phyloP scores from a whole-genome alignment of 2,888 invertebrate genomes.

The Aradus depressus region DNA sequence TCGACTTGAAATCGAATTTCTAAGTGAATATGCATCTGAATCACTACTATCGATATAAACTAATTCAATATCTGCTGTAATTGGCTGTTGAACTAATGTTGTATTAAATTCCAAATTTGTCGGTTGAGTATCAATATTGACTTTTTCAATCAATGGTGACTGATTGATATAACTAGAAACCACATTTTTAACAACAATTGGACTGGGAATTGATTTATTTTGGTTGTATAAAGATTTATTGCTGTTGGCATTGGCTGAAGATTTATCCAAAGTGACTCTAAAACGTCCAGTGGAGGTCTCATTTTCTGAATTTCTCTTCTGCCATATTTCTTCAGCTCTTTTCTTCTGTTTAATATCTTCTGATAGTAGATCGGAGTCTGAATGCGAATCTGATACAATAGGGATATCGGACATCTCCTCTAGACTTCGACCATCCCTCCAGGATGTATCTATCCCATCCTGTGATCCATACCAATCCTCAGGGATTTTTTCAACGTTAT shows the following conservation, averaged over 20 bases:
- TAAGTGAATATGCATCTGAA: constrained; percentile 21
- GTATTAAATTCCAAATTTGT: constrained; percentile 5
- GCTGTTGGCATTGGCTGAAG: too few species aligned
- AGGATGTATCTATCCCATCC: constrained; percentile 30
- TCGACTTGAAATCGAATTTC: constrained; percentile 6
- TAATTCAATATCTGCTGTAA: constrained; percentile 19
- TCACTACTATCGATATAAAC: constrained; percentile 27
- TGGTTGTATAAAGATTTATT: too few species aligned
- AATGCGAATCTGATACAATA: constrained; percentile 34
- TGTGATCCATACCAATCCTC: constrained; percentile 28
- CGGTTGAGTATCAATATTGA: not conserved
- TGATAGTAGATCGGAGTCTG: constrained; percentile 21
- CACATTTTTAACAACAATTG: constrained; percentile 16
- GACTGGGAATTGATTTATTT: constrained; percentile 4
- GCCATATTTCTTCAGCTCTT: not conserved
- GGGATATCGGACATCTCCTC: constrained; percentile 44
- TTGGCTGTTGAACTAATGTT: constrained; percentile 6
- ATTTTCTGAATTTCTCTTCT: not conserved
- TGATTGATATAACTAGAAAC: constrained; percentile 18
- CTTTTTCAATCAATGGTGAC: constrained; percentile 1
- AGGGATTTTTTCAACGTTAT: constrained; percentile 24
- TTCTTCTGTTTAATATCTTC: constrained; percentile 41
- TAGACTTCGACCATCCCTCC: constrained; percentile 28
- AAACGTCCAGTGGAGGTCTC: too few species aligned
- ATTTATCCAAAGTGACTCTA: too few species aligned